phyloP scores from a whole-genome alignment of 2,113 vertebrate species.

The Eurystomus gularis region DNA sequence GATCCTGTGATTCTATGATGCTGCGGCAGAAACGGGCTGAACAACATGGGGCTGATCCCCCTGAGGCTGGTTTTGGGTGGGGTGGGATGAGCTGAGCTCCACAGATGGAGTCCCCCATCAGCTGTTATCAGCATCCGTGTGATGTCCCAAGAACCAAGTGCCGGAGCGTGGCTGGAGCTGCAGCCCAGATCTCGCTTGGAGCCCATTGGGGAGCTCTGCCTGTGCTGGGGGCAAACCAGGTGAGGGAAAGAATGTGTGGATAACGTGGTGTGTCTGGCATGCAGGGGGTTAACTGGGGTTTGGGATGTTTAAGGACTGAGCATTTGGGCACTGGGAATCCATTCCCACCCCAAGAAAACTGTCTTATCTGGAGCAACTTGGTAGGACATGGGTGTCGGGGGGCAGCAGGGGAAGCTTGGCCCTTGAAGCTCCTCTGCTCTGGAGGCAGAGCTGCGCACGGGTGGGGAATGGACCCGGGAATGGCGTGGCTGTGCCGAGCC shows the following conservation, averaged over 20 bases:
- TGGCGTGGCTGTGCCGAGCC: no score
- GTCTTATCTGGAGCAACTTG: neutral
- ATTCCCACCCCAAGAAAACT: neutral
- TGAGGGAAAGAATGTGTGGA: neutral
- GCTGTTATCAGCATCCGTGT: neutral
- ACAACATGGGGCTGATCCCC: neutral
- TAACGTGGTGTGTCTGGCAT: accelerated
- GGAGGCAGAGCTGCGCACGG: neutral
- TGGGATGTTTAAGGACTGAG: neutral
- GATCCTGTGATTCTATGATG: no score
- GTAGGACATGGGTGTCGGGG: neutral
- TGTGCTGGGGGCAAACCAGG: accelerated
- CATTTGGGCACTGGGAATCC: neutral
- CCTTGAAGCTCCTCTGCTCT: accelerated
- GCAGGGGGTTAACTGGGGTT: neutral
- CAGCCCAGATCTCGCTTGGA: neutral
- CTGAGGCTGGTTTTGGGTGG: neutral
- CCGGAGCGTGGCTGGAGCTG: neutral
- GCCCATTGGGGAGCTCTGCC: accelerated
- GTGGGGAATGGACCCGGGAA: no score
- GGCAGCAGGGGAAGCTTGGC: neutral
- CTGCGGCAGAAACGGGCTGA: neutral
- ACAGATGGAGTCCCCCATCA: no score
- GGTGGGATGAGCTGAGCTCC: neutral
- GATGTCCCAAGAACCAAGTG: neutral